phyloP scores from a whole-genome alignment of 2,888 invertebrate genomes.

The Kuschelorhynchus macadamiae region DNA sequence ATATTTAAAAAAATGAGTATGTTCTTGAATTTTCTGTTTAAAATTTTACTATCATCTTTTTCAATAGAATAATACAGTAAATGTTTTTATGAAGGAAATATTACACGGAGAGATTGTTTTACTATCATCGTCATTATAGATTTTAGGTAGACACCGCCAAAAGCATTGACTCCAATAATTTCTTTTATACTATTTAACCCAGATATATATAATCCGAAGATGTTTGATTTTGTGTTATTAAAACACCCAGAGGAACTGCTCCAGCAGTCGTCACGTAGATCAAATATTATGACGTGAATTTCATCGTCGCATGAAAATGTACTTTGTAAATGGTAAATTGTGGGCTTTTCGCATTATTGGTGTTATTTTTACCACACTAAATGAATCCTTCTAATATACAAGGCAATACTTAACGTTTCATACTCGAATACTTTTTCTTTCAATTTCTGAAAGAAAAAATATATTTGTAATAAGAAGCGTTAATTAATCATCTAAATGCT shows the following conservation, averaged over 20 bases:
- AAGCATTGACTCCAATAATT: conserved; percentile 2
- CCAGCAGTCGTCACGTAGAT: background rate
- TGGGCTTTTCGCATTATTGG: no score
- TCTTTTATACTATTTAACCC: no score
- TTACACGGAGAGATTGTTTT: conserved; percentile 6
- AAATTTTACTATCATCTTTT: conserved; percentile 9
- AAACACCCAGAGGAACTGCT: conserved; percentile 7
- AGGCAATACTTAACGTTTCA: conserved; percentile 3
- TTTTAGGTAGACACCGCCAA: conserved; percentile 8
- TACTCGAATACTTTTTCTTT: conserved; percentile 1
- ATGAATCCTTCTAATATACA: background rate
- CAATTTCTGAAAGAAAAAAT: conserved; percentile 5
- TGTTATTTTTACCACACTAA: no score
- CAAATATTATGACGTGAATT: background rate
- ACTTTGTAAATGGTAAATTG: background rate
- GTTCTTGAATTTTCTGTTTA: conserved; percentile 8
- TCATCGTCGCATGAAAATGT: conserved; percentile 3
- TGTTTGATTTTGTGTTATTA: conserved; percentile 4
- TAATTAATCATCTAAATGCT: background rate
- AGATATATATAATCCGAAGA: no score
- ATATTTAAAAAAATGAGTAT: conserved; percentile 4
- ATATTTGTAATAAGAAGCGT: background rate
- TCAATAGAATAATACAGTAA: conserved; percentile 1
- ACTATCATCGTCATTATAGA: conserved; percentile 15
- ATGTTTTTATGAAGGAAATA: conserved; percentile 9